Base-by-base conservation (phyloP, 2,888 invertebrate genomes). In the Uloborus plumipes region DNA sequence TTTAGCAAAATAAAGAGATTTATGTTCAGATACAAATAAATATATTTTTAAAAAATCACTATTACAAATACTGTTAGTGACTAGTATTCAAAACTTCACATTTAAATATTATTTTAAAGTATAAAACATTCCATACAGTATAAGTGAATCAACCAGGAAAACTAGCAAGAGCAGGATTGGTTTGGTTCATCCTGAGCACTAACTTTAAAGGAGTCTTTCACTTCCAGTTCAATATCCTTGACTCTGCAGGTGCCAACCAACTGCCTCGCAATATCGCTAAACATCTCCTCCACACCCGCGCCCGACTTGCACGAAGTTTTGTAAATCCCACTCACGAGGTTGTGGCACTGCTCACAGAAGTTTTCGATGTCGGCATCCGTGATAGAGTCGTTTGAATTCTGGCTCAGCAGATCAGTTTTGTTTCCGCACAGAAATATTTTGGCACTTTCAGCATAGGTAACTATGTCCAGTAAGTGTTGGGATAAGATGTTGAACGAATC, bases 361-460 rank as follows among this genome's bases (percentile, higher is more conserved):
- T 93, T 93, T 88, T 96, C 95, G 89, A 97, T 94, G 89, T 97
- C 96, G 78, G 93, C 92, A 88, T 96, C 95, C 18, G 93, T 94
- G 13, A 97, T 94, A 53, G 87, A 85, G 51, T n/a, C 39, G 6
- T 62, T 64, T 0, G 71, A 20, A 64, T 88, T 88, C 89, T 95
- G 94, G 20, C 49, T 77, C 13, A 71, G 70, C n/a, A 86, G 59
- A 89, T 97, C 97, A 69, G 93, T 92, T 90, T 97, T 97, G 89
- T 97, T 97, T 67, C 97, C 97, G 90, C 97, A 97, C 18, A 97
- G 91, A 90, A 95, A 97, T 89, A 98, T 97, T 90, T 96, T 96
- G 7, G 97, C 97, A 90, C 95, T 97, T 89, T 97, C 97, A 14
- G 96, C 96, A 89, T 95, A 95, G 58, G 96, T 95, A 2, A 97